These are phyloP conservation scores for Crocallis elinguaria DNA, from an alignment of 2,888 invertebrate species.

Conservation along the genomic window DNA sequence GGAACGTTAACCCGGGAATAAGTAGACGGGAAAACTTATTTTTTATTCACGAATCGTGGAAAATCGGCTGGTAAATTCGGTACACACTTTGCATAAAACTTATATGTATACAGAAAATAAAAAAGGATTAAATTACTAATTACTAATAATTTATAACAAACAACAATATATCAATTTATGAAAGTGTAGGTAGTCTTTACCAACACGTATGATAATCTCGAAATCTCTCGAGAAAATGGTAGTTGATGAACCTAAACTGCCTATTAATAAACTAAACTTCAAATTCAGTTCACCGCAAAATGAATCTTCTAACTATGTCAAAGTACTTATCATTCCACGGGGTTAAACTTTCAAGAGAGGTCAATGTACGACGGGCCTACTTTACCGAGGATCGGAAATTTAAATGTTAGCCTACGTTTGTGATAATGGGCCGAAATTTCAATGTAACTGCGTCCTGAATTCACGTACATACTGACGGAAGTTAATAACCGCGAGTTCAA, in stretches of 20 bases:
- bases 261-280: neutral
- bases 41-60: no score
- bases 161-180: no score
- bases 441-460: neutral
- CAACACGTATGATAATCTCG: no score
- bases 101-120: no score
- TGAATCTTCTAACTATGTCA: conserved; percentile 29
- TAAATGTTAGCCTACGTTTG: conserved; percentile 30
- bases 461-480: neutral
- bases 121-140: no score
- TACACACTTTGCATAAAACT: no score
- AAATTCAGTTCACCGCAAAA: neutral
- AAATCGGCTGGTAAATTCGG: no score
- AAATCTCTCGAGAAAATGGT: no score
- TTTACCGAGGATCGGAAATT: conserved; percentile 22
- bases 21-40: no score
- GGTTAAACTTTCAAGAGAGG: conserved; percentile 18
- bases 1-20: no score
- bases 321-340: conserved; percentile 18
- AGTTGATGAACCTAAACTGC: neutral
- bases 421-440: conserved; percentile 14
- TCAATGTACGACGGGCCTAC: conserved; percentile 27
- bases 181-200: no score
- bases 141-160: no score
- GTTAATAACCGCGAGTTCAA: neutral